A percentile compares a stretch with the other conserved stretches of the same genome.
phyloP scores from a whole-genome alignment of 2,888 invertebrate species.

The Microplitis deprimator region DNA sequence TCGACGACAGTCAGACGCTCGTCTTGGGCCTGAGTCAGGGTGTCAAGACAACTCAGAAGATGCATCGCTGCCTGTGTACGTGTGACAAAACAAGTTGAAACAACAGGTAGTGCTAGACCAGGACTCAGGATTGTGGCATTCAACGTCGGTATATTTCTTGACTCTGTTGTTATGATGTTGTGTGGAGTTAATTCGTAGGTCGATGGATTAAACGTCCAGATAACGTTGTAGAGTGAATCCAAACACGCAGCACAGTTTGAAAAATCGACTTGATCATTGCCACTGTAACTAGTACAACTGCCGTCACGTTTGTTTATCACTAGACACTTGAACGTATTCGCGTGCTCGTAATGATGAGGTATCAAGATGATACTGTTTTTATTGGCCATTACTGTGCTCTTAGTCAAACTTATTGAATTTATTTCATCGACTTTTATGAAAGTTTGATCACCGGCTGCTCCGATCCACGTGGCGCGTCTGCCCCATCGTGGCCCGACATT shows the following conservation, averaged over 20 bases:
- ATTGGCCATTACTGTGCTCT: constrained; percentile 91
- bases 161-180: constrained; percentile 87
- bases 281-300: constrained; percentile 87
- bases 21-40: constrained; percentile 86
- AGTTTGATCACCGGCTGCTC: constrained; percentile 96
- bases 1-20: constrained; percentile 74
- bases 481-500: constrained; percentile 89
- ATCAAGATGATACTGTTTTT: constrained; percentile 81
- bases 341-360: constrained; percentile 84
- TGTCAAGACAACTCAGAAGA: constrained; percentile 90
- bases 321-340: constrained; percentile 84
- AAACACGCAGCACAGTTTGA: constrained; percentile 85
- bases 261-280: constrained; percentile 88
- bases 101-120: constrained; percentile 85
- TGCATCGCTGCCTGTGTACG: constrained; percentile 92
- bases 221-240: constrained; percentile 92
- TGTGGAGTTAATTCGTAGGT: constrained; percentile 82
- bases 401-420: constrained; percentile 89
- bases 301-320: constrained; percentile 93
- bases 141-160: constrained; percentile 68
- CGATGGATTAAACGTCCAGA: constrained; percentile 90
- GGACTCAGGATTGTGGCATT: constrained; percentile 82
- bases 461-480: constrained; percentile 92
- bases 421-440: constrained; percentile 94
- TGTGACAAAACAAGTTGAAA: constrained; percentile 80